Percentiles rank a stretch among this genome's conserved stretches.
These are phyloP conservation scores for Lepidurus packardi DNA, from an alignment of 1,140 invertebrate genomes.

Conservation along the genomic window DNA sequence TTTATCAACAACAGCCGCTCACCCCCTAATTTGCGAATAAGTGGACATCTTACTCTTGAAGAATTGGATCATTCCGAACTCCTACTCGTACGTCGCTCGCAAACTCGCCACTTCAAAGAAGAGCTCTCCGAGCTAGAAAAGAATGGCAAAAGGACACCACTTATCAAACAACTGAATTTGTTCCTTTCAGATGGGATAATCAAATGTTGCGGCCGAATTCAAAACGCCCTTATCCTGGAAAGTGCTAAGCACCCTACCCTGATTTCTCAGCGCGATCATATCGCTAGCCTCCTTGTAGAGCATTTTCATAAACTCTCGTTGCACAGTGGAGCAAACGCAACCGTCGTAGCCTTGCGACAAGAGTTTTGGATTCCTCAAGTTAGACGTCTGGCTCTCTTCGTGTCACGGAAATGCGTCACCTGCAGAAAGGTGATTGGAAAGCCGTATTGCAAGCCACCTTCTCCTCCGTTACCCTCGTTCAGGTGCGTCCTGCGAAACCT, in stretches of 20 bases:
- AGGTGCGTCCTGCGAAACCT: not conserved
- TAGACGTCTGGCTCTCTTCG: not conserved
- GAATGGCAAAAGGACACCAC: not conserved
- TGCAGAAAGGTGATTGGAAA: slow-evolving; percentile 24
- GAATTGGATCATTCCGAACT: slow-evolving; percentile 5
- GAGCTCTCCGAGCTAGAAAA: slow-evolving; percentile 22
- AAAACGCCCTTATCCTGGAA: not conserved
- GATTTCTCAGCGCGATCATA: not conserved
- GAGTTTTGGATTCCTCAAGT: slow-evolving; percentile 25
- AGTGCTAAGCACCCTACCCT: slow-evolving; percentile 1
- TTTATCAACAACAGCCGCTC: slow-evolving; percentile 10
- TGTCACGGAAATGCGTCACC: slow-evolving; percentile 24
- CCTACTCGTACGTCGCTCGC: not conserved
- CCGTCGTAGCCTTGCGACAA: not conserved
- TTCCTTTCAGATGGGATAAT: slow-evolving; percentile 28
- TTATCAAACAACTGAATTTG: slow-evolving; percentile 23
- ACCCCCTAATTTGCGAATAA: not conserved
- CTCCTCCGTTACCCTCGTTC: not conserved
- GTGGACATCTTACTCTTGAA: not conserved
- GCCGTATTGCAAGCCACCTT: not conserved
- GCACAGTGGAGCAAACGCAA: slow-evolving; percentile 27
- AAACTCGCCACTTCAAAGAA: slow-evolving; percentile 1
- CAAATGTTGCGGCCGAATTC: slow-evolving; percentile 15
- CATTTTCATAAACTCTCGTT: not conserved
- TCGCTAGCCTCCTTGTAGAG: not conserved